A percentile compares a stretch with the other conserved stretches of the same genome.
These are phyloP conservation scores for Gadus chalcogrammus DNA, from an alignment of 2,113 vertebrate genomes.

Conservation along the genomic window DNA sequence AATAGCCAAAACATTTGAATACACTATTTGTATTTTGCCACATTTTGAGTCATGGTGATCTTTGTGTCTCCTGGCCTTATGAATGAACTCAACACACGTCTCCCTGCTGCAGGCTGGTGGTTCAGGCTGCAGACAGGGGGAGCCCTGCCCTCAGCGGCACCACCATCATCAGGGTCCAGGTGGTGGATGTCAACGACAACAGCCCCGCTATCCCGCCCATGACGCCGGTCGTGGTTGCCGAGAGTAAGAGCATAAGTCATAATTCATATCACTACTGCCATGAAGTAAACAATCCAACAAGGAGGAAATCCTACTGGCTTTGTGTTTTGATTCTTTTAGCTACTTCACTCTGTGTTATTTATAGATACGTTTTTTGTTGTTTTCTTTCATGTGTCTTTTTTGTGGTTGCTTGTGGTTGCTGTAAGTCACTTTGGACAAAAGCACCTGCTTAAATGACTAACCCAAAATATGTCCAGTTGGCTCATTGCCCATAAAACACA, in stretches of 20 bases:
- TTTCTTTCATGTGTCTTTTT: too few relatives aligned
- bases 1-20: not conserved
- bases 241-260: slow-evolving; percentile 76
- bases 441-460: too few relatives aligned
- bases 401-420: too few relatives aligned
- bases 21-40: not conserved
- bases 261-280: not conserved
- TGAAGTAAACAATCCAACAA: too few relatives aligned
- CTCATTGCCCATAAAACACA: too few relatives aligned
- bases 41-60: not conserved
- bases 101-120: slow-evolving; percentile 74
- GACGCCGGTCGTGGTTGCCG: slow-evolving; percentile 75
- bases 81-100: not conserved
- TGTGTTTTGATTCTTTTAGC: too few relatives aligned
- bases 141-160: slow-evolving; percentile 78
- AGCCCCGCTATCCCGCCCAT: slow-evolving; percentile 75
- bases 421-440: too few relatives aligned
- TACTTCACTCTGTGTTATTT: too few relatives aligned
- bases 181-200: slow-evolving; percentile 90
- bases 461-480: too few relatives aligned
- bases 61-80: not conserved
- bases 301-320: too few relatives aligned
- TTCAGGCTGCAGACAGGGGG: slow-evolving; percentile 85
- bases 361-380: too few relatives aligned
- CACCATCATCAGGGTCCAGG: slow-evolving; percentile 75